Percentiles rank a stretch among this genome's conserved stretches.
phyloP scores from a whole-genome alignment of 2,888 invertebrate genomes.

The Penaeus monodon region DNA sequence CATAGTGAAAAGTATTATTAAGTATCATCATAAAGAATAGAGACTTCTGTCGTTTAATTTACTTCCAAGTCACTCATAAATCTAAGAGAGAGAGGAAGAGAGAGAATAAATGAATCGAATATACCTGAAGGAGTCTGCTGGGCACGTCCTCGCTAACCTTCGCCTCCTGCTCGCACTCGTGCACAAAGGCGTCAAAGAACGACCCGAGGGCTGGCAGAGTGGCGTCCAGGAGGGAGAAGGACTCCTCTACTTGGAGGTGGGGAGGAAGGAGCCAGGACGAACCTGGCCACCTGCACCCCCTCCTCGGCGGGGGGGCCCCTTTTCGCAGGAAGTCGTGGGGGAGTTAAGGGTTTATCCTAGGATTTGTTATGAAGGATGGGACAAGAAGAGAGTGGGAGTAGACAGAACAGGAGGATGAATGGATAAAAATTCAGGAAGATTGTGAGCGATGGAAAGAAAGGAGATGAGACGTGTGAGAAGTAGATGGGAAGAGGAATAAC shows the following conservation, averaged over 20 bases:
- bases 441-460: too few relatives aligned
- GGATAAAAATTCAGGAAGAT: too few relatives aligned
- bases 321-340: conserved; percentile 14
- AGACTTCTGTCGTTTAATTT: too few relatives aligned
- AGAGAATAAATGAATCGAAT: neutral
- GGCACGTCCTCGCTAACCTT: conserved; percentile 3
- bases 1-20: neutral
- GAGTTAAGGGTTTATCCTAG: neutral
- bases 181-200: conserved; percentile 23
- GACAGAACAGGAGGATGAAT: too few relatives aligned
- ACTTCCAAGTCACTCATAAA: neutral
- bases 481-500: too few relatives aligned
- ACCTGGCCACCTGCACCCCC: conserved; percentile 31
- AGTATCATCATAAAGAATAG: too few relatives aligned
- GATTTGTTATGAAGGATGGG: neutral
- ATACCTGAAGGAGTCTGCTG: conserved; percentile 25
- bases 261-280: conserved; percentile 38
- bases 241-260: conserved; percentile 35
- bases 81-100: neutral
- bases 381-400: too few relatives aligned
- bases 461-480: too few relatives aligned
- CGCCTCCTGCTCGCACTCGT: conserved; percentile 12
- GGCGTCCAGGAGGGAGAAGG: conserved; percentile 17
- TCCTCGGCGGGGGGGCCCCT: conserved; percentile 17
- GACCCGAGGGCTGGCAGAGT: conserved; percentile 20